phyloP scores from a whole-genome alignment of 2,797 vertebrate genomes.

The Xenops minutus region DNA sequence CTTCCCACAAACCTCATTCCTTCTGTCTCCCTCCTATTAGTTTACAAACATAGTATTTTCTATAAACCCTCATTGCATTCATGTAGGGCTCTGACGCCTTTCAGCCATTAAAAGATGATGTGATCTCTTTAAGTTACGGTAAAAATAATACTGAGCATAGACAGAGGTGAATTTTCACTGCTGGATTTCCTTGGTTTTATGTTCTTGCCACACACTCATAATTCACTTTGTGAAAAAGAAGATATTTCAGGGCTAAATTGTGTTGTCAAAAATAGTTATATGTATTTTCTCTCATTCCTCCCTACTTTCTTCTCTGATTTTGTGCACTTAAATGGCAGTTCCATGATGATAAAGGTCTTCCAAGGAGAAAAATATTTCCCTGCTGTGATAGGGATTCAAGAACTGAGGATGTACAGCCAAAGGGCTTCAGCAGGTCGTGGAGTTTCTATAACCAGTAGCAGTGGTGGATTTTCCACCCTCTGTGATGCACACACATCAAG shows the following conservation, averaged over 20 bases:
- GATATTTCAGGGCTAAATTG: neutral
- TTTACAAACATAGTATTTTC: neutral
- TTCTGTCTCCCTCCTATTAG: neutral
- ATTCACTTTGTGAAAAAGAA: neutral
- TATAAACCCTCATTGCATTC: neutral
- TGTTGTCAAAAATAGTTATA: neutral
- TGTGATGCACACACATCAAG: neutral
- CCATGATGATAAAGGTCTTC: neutral
- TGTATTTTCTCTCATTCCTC: accelerated
- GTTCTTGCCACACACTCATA: neutral
- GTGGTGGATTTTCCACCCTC: neutral
- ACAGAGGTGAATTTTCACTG: neutral
- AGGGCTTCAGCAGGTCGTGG: neutral
- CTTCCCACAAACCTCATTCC: neutral
- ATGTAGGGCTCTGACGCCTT: neutral
- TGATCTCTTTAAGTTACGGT: neutral
- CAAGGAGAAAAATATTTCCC: neutral
- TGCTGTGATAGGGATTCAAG: neutral
- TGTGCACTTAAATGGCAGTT: neutral
- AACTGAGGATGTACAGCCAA: neutral
- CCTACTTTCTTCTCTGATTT: neutral
- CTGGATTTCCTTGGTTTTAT: neutral
- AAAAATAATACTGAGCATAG: neutral
- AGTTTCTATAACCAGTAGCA: neutral
- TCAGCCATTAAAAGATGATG: neutral